phyloP scores from a whole-genome alignment of 2,797 vertebrate species.

The Loris lydekkerianus region DNA sequence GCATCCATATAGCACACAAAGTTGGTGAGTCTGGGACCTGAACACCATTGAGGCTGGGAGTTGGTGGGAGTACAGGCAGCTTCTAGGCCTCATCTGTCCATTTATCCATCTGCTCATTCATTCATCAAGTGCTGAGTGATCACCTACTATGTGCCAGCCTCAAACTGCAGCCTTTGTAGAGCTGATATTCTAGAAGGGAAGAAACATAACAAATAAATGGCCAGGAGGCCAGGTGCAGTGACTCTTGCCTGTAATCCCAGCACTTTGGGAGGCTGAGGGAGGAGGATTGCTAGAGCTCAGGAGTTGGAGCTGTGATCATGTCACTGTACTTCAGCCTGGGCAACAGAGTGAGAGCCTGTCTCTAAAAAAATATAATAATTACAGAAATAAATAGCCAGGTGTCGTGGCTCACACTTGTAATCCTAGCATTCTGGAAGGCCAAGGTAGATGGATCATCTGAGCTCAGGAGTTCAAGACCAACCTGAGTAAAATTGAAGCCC shows the following conservation, averaged over 20 bases:
- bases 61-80: not conserved
- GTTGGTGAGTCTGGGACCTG: conserved; percentile 88
- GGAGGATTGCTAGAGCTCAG: not conserved
- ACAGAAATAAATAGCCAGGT: not conserved
- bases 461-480: not conserved
- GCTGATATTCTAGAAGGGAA: not conserved
- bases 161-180: not conserved
- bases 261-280: not conserved
- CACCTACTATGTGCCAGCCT: not conserved
- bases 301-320: not conserved
- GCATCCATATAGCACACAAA: conserved; percentile 90
- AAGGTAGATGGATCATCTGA: not conserved
- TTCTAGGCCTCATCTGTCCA: not conserved
- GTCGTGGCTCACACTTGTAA: not conserved
- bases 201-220: not conserved
- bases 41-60: fast-evolving
- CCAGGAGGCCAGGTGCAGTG: not conserved
- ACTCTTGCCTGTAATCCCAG: not conserved
- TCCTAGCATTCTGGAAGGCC: not conserved
- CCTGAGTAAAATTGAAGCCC: too few relatives aligned
- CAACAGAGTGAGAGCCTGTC: not conserved
- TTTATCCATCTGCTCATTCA: not conserved
- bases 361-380: not conserved
- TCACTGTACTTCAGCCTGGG: not conserved
- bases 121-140: not conserved